Base-by-base conservation (phyloP, 1,140 invertebrate genomes). In the Calosoma granatense region DNA sequence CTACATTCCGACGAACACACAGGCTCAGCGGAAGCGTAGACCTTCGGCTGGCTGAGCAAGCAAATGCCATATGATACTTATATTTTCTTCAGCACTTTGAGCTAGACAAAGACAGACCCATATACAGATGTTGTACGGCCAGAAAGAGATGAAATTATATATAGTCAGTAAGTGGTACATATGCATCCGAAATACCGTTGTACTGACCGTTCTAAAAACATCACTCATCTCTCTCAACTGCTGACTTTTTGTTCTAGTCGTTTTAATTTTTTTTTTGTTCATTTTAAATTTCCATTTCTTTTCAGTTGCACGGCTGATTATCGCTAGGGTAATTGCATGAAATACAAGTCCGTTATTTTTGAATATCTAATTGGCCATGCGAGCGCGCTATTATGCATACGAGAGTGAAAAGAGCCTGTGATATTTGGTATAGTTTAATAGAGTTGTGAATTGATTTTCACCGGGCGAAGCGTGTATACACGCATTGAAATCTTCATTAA, bases 111-210 rank as follows among this genome's bases (percentile, higher is more conserved):
- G 41, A 47, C 15, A 47, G 41, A 9, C 9, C 17, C 6, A 47
- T 17, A 17, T 47, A n/a, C n/a, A n/a, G n/a, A n/a, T n/a, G n/a
- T n/a, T n/a, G 26, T 30, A 14, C 26, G 4, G 26, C 9, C 15
- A 47, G 41, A 12, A 47, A 12, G 41, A 17, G 17, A 47, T 17
- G 41, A 17, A 4, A 11, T n/a, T 47, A 47, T 9, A 47, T 47
- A 36, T 6, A 36, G 41, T 47, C 41, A 47, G 41, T 12, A 47
- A 47, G 41, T 47, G 41, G 41, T 47, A 47, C 41, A 47, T 47
- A 47, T 47, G 41, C 41, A 47, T 47, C 41, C 41, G 41, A 47
- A 47, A 47, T 47, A 47, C 41, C 41, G 41, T 47, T 47, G 41
- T 47, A 47, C 41, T 47, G 41, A 47, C 41, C 41, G 41, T 47